Base-by-base conservation (phyloP, 2,113 vertebrate species). In the Connochaetes taurinus region DNA sequence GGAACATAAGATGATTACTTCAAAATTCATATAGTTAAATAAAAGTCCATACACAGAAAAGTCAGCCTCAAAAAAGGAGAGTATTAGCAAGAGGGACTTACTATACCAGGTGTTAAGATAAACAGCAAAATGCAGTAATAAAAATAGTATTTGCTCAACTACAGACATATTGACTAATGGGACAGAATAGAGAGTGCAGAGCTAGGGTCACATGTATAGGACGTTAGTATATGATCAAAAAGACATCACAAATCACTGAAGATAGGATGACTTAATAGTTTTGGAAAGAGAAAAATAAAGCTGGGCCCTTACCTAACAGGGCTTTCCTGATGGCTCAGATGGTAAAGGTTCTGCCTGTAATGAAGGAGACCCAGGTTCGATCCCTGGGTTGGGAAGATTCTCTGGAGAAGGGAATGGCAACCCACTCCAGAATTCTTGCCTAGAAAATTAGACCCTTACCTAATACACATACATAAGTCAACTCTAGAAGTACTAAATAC, bases 291-390 rank as follows among this genome's bases (percentile, higher is more conserved):
- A 83, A 83, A 83, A 83, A 15, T 83, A 36, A 83, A 83, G 52
- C 50, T 50, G 78, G 78, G 31, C 17, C 29, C 29, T 71, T 12
- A 36, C 64, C n/a, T 36, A 36, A 36, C 1, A 71, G n/a, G 64
- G n/a, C n/a, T 71, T 71, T 0, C 64, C n/a, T 71, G 64, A 23
- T 36, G 67, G 67, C 67, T 71, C 67, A 71, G 67, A 71, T 0
- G 2, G 17, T 36, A 36, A 71, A 36, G n/a, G 36, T 23, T 36
- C 64, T 67, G 16, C 64, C 33, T 36, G 64, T 0, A 36, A 67
- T 67, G 17, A 8, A 2, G 64, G 17, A 36, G 0, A 67, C 33
- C 16, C 64, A 67, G 33, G 8, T 71, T 71, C 0, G 0, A 71
- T 36, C n/a, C n/a, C n/a, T 71, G 64, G 19, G 19, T 71, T 71